Evolutionary conservation across 1,140 invertebrate species (phyloP).

Genomic region (Drosophila guanche): DNA sequence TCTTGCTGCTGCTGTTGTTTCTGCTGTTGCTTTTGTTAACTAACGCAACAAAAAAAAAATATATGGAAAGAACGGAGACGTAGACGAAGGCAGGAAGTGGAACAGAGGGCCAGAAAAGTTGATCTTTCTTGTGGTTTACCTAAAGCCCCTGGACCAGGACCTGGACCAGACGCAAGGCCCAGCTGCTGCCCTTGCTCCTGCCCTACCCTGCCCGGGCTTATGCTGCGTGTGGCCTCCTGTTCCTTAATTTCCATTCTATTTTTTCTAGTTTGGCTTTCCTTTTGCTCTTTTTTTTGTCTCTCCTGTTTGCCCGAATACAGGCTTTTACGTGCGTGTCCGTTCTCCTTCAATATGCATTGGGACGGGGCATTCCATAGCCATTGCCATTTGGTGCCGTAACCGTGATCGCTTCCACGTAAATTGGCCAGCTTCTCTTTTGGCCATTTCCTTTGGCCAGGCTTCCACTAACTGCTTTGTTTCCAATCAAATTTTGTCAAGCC

Average conservation of each 20-base stretch:
- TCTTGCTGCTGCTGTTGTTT: constrained; percentile 44
- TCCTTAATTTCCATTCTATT: constrained; percentile 16
- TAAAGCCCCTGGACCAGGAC: constrained; percentile 35
- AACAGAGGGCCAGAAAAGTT: constrained; percentile 22
- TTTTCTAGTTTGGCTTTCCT: constrained; percentile 8
- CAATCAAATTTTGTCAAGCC: constrained; percentile 58
- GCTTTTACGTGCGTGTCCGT: constrained; percentile 38
- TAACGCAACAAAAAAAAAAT: constrained; percentile 38
- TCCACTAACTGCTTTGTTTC: constrained; percentile 32
- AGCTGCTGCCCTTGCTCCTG: constrained; percentile 19
- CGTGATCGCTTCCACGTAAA: constrained; percentile 53
- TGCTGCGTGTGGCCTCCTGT: not conserved
- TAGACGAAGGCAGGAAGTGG: not conserved
- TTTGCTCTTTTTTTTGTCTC: constrained; percentile 1
- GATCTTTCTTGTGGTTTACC: constrained; percentile 56
- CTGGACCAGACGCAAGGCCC: constrained; percentile 24
- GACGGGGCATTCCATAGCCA: constrained; percentile 33
- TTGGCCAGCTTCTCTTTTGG: constrained; percentile 15
- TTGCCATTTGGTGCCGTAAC: constrained; percentile 33
- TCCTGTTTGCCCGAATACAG: not conserved
- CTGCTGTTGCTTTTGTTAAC: constrained; percentile 16
- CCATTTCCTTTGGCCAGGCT: not conserved
- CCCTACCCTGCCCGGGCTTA: not conserved
- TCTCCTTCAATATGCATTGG: constrained; percentile 60
- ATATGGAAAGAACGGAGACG: constrained; percentile 2